These are phyloP conservation scores for Neomonachus schauinslandi DNA, from an alignment of 2,113 vertebrate species.

Conservation along the genomic window DNA sequence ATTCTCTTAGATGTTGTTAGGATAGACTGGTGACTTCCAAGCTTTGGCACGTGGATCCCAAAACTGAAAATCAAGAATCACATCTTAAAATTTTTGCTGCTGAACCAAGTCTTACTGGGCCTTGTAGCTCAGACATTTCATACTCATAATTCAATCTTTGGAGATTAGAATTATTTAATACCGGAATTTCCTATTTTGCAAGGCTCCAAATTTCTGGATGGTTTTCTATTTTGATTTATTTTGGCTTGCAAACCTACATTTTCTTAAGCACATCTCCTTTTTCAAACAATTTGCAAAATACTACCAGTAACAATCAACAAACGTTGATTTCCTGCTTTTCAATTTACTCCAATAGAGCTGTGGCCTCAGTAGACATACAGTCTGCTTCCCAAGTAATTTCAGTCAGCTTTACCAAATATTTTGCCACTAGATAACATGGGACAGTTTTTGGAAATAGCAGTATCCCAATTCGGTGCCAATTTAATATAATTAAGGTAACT, in stretches of 20 bases:
- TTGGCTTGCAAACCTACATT: not conserved
- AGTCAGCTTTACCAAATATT: not conserved
- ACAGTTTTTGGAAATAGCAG: not conserved
- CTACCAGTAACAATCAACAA: constrained; percentile 1
- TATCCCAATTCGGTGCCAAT: not conserved
- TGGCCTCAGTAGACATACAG: not conserved
- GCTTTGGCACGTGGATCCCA: not conserved
- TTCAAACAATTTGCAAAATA: constrained; percentile 44
- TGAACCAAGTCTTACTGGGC: not conserved
- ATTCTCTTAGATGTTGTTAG: not conserved
- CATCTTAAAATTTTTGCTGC: not conserved
- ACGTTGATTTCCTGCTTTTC: not conserved
- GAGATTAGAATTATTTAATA: not conserved
- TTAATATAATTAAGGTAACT: not conserved
- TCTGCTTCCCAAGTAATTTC: not conserved
- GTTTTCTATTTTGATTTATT: constrained; percentile 22
- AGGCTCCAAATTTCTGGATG: not conserved
- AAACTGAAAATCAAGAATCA: not conserved
- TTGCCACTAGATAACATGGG: not conserved
- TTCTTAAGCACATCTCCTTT: not conserved
- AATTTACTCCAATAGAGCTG: not conserved
- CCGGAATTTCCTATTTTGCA: not conserved
- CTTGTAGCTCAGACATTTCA: not conserved
- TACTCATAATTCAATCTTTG: not conserved
- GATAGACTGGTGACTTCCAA: not conserved